Evolutionary conservation across 2,113 vertebrate genomes (phyloP).

Genomic region (Campylorhamphus procurvoides): DNA sequence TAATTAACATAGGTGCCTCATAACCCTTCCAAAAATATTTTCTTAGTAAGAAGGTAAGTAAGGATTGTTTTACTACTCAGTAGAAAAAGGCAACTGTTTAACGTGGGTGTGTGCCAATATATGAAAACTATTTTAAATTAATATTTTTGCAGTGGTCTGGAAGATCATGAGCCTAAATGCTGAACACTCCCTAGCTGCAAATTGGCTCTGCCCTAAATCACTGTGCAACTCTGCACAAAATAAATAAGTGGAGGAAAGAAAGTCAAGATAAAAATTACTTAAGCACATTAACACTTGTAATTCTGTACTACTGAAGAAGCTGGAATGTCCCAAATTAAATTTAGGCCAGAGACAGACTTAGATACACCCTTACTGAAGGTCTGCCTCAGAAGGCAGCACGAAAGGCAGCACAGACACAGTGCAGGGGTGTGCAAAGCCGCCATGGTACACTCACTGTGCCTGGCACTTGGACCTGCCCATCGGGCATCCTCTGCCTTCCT

Average conservation of each 20-base stretch:
- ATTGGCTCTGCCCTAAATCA: not conserved
- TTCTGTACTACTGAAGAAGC: not conserved
- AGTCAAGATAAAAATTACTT: not conserved
- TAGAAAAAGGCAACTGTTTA: not conserved
- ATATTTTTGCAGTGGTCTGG: conserved; percentile 19
- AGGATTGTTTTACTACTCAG: conserved; percentile 4
- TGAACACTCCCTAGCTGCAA: not conserved
- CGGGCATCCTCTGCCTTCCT: not conserved
- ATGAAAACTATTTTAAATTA: conserved; percentile 12
- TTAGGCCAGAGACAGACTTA: not conserved
- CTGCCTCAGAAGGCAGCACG: not conserved
- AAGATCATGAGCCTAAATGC: not conserved
- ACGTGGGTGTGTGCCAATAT: not conserved
- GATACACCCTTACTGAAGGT: not conserved
- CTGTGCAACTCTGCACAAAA: not conserved
- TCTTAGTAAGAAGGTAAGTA: conserved; percentile 6
- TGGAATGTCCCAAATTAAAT: not conserved
- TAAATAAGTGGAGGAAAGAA: not conserved
- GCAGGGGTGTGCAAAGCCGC: not conserved
- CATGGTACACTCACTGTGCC: not conserved
- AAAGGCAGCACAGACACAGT: not conserved
- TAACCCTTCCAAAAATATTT: conserved; percentile 38
- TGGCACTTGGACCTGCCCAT: not conserved
- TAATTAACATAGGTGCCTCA: conserved; percentile 30
- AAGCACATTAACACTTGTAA: not conserved